A percentile compares a stretch with the other conserved stretches of the same genome.
Conservation (phyloP, 2,113 vertebrate species). For the Oxyura jamaicensis region DNA sequence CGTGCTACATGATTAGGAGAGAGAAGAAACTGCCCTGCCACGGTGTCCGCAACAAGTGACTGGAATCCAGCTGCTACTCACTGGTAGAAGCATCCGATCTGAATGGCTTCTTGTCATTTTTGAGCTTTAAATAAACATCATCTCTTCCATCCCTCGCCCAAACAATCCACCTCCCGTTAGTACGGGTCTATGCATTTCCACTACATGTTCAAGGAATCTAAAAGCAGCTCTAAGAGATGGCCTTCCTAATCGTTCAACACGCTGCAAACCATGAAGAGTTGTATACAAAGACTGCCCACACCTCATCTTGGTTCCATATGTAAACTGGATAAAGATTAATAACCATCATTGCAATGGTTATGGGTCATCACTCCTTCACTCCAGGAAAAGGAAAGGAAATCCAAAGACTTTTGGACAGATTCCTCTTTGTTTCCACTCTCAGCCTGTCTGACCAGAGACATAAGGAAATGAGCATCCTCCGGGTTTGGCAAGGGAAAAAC, state of each 20-base stretch:
- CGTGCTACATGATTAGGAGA: not conserved
- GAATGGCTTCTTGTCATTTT: not conserved
- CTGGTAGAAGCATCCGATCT: not conserved
- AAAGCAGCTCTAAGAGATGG: not conserved
- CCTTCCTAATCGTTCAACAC: not conserved
- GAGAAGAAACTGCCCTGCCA: not conserved
- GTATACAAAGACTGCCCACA: not conserved
- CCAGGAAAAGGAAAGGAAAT: not conserved
- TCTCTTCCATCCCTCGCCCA: not conserved
- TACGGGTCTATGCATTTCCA: not conserved
- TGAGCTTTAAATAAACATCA: not conserved
- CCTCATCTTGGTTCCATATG: not conserved
- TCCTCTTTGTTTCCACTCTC: not conserved
- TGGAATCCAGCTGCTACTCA: not conserved
- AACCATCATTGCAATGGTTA: not conserved
- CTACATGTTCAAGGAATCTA: not conserved
- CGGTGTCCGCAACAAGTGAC: rapidly evolving
- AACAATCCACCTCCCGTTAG: not conserved
- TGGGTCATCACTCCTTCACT: not conserved
- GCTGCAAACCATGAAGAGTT: not conserved
- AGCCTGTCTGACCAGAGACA: not conserved
- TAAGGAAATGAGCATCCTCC: not conserved
- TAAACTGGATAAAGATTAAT: not conserved
- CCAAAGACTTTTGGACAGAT: not conserved
- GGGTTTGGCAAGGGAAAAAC: not conserved